Conservation (phyloP, 2,113 vertebrate species). For the Pelusios castaneus region DNA sequence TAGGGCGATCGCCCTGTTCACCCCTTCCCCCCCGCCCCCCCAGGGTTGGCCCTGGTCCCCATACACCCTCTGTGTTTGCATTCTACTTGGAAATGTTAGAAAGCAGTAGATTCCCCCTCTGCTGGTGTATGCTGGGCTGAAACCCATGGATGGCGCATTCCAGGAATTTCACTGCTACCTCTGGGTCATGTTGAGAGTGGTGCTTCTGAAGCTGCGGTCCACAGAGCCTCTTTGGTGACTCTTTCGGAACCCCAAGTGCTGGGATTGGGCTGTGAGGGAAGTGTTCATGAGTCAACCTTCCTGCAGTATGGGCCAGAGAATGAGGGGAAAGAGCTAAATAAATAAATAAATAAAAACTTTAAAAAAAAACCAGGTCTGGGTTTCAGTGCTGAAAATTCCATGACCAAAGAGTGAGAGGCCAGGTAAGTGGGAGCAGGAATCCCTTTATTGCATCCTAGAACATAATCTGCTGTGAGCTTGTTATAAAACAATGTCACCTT, state of each 20-base stretch:
- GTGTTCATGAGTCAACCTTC: not conserved
- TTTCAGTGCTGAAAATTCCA: not conserved
- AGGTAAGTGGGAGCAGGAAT: not conserved
- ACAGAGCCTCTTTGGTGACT: too few species aligned
- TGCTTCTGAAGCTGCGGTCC: not conserved
- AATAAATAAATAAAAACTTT: too few species aligned
- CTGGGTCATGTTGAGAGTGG: not conserved
- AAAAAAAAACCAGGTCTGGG: too few species aligned
- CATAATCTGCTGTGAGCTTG: not conserved
- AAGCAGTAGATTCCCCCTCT: not conserved
- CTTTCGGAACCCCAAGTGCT: not conserved
- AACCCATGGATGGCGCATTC: fast-evolving
- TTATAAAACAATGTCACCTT: not conserved
- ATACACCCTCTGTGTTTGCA: not conserved
- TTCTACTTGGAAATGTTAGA: fast-evolving
- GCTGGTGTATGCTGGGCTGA: not conserved
- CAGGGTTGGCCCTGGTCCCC: too few species aligned
- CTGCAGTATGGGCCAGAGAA: not conserved
- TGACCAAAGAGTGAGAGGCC: not conserved
- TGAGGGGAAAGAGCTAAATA: too few species aligned
- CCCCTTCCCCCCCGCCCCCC: too few species aligned
- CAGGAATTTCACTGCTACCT: not conserved
- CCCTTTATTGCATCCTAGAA: not conserved
- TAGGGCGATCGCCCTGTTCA: too few species aligned
- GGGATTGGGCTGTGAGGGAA: not conserved